Percentiles rank a stretch among this genome's conserved stretches.
These are phyloP conservation scores for Ambastaia sidthimunki DNA, from an alignment of 2,797 vertebrate genomes.

Conservation along the genomic window DNA sequence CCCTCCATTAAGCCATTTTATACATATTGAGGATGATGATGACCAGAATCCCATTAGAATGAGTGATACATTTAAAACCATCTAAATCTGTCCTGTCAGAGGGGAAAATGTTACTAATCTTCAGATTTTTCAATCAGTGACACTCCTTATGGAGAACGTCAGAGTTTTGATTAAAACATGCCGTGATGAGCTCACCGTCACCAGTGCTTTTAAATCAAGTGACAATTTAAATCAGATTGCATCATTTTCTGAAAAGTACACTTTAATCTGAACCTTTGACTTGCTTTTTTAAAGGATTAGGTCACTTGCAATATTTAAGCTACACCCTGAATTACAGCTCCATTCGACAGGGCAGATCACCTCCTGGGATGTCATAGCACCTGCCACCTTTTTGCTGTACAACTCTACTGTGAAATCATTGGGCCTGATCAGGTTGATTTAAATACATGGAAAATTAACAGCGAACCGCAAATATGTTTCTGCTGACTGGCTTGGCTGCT, in stretches of 20 bases:
- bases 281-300: background rate
- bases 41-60: background rate
- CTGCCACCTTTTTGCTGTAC: too few species aligned
- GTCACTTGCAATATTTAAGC: background rate
- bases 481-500: background rate
- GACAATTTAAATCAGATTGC: conserved; percentile 8
- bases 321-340: background rate
- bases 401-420: background rate
- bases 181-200: conserved; percentile 27
- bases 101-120: background rate
- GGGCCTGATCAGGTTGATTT: background rate
- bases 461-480: background rate
- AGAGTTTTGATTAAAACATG: conserved; percentile 19
- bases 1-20: background rate
- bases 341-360: background rate
- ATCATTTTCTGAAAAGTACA: conserved; percentile 11
- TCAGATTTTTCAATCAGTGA: conserved; percentile 31
- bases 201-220: conserved; percentile 21
- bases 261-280: background rate
- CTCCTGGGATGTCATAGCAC: background rate
- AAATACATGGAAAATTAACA: background rate
- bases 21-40: background rate
- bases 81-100: background rate
- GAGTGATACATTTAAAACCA: background rate
- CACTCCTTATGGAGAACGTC: conserved; percentile 13